A percentile compares a stretch with the other conserved stretches of the same genome.
phyloP scores from a whole-genome alignment of 2,797 vertebrate genomes.

The Helarctos malayanus region DNA sequence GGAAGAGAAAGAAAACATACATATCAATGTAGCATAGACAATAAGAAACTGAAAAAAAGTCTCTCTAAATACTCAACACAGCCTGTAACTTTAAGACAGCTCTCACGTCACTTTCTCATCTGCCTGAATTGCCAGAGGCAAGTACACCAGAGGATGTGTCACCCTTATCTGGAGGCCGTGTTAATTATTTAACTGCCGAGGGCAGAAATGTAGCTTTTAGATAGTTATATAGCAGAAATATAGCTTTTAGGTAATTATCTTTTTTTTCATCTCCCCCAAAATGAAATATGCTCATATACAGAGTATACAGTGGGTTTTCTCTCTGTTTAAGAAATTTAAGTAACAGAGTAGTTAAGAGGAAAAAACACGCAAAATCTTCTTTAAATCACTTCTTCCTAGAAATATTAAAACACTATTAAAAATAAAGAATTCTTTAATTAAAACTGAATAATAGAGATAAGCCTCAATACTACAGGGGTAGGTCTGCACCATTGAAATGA shows the following conservation, averaged over 20 bases:
- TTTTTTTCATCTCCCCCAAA: neutral
- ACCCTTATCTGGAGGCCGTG: neutral
- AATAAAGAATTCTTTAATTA: neutral
- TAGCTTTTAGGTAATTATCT: neutral
- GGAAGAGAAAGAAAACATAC: neutral
- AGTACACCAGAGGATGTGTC: neutral
- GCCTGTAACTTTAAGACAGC: neutral
- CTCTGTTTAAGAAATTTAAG: neutral
- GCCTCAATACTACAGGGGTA: neutral
- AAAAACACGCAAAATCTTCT: neutral
- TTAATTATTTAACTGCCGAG: neutral
- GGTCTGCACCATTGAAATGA: fast-evolving
- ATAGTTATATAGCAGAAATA: neutral
- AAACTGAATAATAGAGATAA: neutral
- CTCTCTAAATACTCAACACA: neutral
- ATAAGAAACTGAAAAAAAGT: neutral
- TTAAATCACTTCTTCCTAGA: neutral
- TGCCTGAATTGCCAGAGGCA: neutral
- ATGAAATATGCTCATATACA: neutral
- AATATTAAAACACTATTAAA: neutral
- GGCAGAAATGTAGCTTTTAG: neutral
- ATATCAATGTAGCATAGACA: neutral
- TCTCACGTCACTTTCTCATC: neutral
- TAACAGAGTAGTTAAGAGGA: neutral
- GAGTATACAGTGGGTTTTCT: neutral